Evolutionary conservation across 2,888 invertebrate species (phyloP), one percentile per base, ranked within the genome.

Genomic region (Melieria crassipennis): DNA sequence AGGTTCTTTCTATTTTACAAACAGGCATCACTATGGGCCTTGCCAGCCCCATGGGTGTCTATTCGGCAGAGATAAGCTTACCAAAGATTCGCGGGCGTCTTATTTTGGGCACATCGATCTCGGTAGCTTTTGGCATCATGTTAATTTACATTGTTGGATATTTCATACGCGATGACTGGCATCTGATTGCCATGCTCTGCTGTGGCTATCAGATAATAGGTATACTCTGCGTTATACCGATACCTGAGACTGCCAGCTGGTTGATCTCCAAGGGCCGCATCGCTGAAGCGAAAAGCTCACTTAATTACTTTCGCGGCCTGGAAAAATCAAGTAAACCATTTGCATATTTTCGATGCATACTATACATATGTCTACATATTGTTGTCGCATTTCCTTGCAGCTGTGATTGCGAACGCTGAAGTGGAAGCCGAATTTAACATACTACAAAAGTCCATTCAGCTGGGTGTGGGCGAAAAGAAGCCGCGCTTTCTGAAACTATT

Each of bases 181-280:
- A 83, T 10, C 69, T 87, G 45, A 84, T 87, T 30, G 82, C 83
- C 16, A 65, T 83, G 10, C 81, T 87, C 16, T 81, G 83, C 60
- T 81, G 83, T 72, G 82, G 79, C 0, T 86, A 84, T 76, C 84
- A 86, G 73, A 71, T 85, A 10, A 62, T 80, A 4, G 79, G 86
- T 0, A 52, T 85, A 11, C 71, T 90, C 0, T 81, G 91, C 16
- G 83, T 91, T 9, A 82, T 88, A 6, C 84, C 90, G 4, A 85
- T 91, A 7, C 91, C 91, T 0, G 93, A 93, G 83, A 91, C 92
- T 55, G 93, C 92, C 0, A 88, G 88, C 4, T 93, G 92, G 92
- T 81, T 93, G 50, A 88, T 91, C 5, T 88, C 90, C 4, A 90
- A 90, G 77, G 90, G 89, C 5, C 87, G 88, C 55, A 81, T 88